phyloP scores from a whole-genome alignment of 2,888 invertebrate species.

The Drosophila robusta region DNA sequence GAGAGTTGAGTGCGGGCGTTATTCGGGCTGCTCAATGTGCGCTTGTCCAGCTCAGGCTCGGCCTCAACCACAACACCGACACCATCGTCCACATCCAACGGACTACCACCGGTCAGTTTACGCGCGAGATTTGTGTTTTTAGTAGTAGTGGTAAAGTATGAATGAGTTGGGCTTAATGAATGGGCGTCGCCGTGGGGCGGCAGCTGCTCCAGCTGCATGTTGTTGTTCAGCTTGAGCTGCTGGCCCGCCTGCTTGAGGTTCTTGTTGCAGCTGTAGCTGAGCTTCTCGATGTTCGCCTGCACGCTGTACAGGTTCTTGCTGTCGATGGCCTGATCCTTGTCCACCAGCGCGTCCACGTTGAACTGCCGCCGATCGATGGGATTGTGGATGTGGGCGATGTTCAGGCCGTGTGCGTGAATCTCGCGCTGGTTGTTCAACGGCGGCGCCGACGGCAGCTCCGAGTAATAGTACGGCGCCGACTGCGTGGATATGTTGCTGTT shows the following conservation, averaged over 20 bases:
- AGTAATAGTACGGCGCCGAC: constrained; percentile 94
- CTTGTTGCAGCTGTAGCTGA: constrained; percentile 82
- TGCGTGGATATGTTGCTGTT: constrained; percentile 88
- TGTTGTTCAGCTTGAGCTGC: constrained; percentile 59
- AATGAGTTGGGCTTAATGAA: constrained; percentile 66
- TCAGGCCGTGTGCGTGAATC: constrained; percentile 84
- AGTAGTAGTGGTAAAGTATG: constrained; percentile 70
- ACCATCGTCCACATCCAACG: constrained; percentile 42
- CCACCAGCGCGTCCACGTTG: constrained; percentile 88
- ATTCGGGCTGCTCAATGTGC: constrained; percentile 41
- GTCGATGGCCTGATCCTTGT: constrained; percentile 86
- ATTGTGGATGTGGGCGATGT: constrained; percentile 84
- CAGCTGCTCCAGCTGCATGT: constrained; percentile 34
- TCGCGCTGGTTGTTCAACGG: constrained; percentile 90
- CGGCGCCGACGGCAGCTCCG: constrained; percentile 87
- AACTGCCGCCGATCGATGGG: constrained; percentile 86
- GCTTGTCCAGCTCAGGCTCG: constrained; percentile 34
- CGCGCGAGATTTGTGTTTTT: constrained; percentile 76
- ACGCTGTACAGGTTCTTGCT: constrained; percentile 84
- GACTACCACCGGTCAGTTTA: constrained; percentile 71
- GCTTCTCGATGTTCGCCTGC: constrained; percentile 82
- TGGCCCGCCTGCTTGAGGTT: constrained; percentile 71
- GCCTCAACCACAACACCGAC: constrained; percentile 37
- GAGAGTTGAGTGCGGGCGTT: constrained; percentile 69
- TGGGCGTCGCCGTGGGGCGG: constrained; percentile 40